These are phyloP conservation scores for Neosilurus hyrtlii DNA, from an alignment of 2,797 vertebrate genomes.

Conservation along the genomic window DNA sequence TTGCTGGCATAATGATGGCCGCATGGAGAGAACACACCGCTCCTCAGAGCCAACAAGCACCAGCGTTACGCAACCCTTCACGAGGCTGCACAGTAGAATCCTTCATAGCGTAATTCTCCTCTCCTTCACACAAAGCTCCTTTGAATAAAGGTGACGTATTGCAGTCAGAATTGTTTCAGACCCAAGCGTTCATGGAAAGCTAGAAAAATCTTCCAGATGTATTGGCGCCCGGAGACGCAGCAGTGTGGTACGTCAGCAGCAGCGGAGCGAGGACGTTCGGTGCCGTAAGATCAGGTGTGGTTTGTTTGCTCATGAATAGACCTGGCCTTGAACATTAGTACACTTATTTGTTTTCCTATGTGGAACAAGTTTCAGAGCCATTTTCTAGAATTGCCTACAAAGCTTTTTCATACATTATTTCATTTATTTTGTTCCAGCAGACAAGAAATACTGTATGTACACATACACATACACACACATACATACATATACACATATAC, in stretches of 20 bases:
- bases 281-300: background rate
- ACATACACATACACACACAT: too few species aligned
- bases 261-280: background rate
- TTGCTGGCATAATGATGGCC: background rate
- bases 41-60: background rate
- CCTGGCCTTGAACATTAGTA: too few species aligned
- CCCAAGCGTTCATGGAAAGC: conserved; percentile 21
- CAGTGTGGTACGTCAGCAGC: background rate
- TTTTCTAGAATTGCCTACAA: background rate
- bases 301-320: background rate
- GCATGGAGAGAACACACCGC: conserved; percentile 5
- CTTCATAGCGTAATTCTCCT: conserved; percentile 45
- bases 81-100: conserved; percentile 33
- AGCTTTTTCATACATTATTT: background rate
- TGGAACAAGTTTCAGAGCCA: background rate
- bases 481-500: too few species aligned
- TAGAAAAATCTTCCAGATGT: conserved; percentile 25
- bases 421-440: too few species aligned
- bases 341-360: background rate
- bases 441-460: too few species aligned
- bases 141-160: conserved; percentile 48
- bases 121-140: conserved; percentile 53
- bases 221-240: background rate
- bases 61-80: conserved; percentile 45
- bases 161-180: conserved; percentile 12